A percentile compares a stretch with the other conserved stretches of the same genome.
Evolutionary conservation across 1,140 invertebrate genomes (phyloP).

Genomic region (Zaprionus ghesquierei): DNA sequence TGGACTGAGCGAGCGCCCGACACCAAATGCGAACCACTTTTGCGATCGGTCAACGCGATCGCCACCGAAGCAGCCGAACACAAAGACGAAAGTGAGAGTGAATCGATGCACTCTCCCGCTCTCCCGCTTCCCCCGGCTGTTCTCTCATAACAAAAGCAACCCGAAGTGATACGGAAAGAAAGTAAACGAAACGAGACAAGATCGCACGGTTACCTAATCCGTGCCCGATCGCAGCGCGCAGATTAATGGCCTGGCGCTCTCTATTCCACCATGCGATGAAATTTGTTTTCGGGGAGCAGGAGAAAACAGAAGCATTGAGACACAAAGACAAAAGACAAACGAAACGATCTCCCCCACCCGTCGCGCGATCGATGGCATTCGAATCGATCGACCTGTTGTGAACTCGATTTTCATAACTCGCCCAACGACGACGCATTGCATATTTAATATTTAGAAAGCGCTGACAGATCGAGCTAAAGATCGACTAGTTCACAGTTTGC

Average conservation of each 20-base stretch:
- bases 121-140: neutral
- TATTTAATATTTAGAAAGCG: conserved; percentile 63
- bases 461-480: neutral
- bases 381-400: conserved; percentile 19
- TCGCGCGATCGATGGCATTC: neutral
- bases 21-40: conserved; percentile 67
- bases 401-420: conserved; percentile 33
- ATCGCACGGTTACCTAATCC: conserved; percentile 66
- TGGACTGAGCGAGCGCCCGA: conserved; percentile 44
- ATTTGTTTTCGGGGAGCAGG: conserved; percentile 53
- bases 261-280: conserved; percentile 42
- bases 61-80: conserved; percentile 19
- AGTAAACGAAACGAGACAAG: conserved; percentile 52
- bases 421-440: conserved; percentile 30
- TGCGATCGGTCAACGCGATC: conserved; percentile 27
- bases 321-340: conserved; percentile 16
- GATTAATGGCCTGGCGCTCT: conserved; percentile 65
- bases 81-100: conserved; percentile 32
- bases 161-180: conserved; percentile 62
- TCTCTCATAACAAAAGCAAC: neutral
- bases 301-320: conserved; percentile 64
- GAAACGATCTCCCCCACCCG: neutral
- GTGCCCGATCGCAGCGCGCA: conserved; percentile 23
- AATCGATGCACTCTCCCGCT: neutral
- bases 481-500: neutral